These are phyloP conservation scores for Dendrolimus houi DNA, from an alignment of 2,888 invertebrate species.

Conservation along the genomic window DNA sequence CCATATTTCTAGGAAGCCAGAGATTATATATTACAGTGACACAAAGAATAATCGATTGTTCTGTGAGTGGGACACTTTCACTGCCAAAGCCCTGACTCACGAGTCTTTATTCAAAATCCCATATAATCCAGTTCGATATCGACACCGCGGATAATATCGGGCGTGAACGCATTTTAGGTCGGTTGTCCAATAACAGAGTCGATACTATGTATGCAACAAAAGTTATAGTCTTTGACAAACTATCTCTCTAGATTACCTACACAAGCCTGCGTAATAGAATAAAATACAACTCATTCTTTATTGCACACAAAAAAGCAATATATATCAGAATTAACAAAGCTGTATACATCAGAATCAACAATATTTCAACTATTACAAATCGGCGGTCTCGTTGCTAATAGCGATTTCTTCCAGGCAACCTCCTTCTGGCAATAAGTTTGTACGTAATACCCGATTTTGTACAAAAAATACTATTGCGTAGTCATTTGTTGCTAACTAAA, in stretches of 20 bases:
- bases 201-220: neutral
- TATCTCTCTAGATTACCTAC: neutral
- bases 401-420: too few species aligned
- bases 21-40: conserved; percentile 55
- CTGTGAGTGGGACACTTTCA: conserved; percentile 64
- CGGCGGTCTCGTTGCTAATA: too few species aligned
- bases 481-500: too few species aligned
- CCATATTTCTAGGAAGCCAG: conserved; percentile 41
- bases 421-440: too few species aligned
- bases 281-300: too few species aligned
- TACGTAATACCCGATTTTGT: too few species aligned
- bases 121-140: conserved; percentile 56
- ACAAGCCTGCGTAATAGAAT: neutral
- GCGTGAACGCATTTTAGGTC: neutral
- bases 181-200: neutral
- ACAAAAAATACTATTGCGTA: too few species aligned
- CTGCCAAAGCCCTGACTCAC: conserved; percentile 39
- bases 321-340: neutral
- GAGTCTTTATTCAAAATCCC: conserved; percentile 50
- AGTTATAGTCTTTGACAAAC: neutral
- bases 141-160: conserved; percentile 39
- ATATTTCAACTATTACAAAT: too few species aligned
- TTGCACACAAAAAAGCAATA: too few species aligned
- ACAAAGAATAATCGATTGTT: conserved; percentile 63
- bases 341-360: neutral